Base-by-base conservation (phyloP, 1,140 invertebrate genomes). In the Magallana angulata region DNA sequence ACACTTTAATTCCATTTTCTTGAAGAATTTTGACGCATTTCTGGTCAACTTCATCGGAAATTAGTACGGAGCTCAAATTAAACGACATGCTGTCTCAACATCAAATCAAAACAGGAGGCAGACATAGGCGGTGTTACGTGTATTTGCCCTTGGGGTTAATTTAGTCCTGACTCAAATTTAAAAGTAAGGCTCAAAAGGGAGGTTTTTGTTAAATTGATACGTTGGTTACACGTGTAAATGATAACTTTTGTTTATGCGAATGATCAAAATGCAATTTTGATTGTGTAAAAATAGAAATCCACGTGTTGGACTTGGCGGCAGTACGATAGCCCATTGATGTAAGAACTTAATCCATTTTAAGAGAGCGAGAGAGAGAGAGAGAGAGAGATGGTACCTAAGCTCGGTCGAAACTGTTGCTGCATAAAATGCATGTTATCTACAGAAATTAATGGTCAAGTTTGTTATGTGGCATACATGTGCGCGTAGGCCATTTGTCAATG, bases 21-120 rank as follows among this genome's bases (percentile, higher is more conserved):
- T 96, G 94, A 1, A 99, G 96, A 60, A 98, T 96, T 85, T 98
- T 96, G 1, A 97, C 96, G 94, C 98, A 99, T 90, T 96, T 96
- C 12, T 96, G 94, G 93, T 99, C 98, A 3, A 99, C 97, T 36
- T 98, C 97, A 95, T 99, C 99, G 90, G 97, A 97, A 88, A 99
- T 97, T 48, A 99, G 95, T 68, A 99, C 98, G 85, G 85, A 87
- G 81, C 59, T 76, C 18, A 76, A 12, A 76, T 76, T 76, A 18
- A 76, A 12, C 24, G 68, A 76, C 68, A 76, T 76, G 68, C 7
- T 76, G 68, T 11, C 36, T 62, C 60, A 30, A 6, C 68, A 12
- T 48, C 36, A 2, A 48, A 48, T 4, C 36, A 48, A 48, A 48
- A 5, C 24, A 30, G 68, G 36, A 12, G 9, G 7, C 8, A 24